Conservation (phyloP, 1,140 invertebrate genomes). For the Rhopalosiphum maidis region DNA sequence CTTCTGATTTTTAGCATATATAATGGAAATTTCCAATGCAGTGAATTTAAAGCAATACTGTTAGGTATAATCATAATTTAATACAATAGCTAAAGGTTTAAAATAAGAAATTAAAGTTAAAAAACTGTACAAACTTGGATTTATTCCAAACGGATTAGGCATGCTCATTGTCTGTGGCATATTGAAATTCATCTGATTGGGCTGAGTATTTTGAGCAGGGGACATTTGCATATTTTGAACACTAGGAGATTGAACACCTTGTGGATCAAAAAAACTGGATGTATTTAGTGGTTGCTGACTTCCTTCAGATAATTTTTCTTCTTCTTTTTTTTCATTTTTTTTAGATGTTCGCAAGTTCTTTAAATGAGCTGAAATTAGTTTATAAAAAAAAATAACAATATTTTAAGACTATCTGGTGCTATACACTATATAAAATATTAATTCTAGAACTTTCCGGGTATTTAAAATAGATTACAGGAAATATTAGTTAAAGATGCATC, state of each 20-base stretch:
- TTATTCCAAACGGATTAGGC: slow-evolving; percentile 46
- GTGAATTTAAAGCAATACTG: neutral
- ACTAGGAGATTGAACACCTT: slow-evolving; percentile 31
- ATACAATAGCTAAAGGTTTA: neutral
- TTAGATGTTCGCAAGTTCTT: slow-evolving; percentile 22
- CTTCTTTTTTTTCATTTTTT: slow-evolving; percentile 45
- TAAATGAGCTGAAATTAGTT: slow-evolving; percentile 24
- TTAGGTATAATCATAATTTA: neutral
- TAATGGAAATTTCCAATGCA: neutral
- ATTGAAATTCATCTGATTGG: slow-evolving; percentile 48
- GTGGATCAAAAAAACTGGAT: slow-evolving; percentile 33
- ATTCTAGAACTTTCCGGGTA: neutral
- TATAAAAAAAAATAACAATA: neutral
- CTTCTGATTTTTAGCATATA: neutral
- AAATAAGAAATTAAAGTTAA: slow-evolving; percentile 36
- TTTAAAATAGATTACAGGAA: no score
- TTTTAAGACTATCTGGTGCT: neutral
- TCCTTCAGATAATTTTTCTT: slow-evolving; percentile 40
- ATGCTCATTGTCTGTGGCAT: slow-evolving; percentile 35
- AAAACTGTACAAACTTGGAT: slow-evolving; percentile 41
- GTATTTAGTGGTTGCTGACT: neutral
- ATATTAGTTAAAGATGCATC: no score
- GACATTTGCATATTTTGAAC: slow-evolving; percentile 55
- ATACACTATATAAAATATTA: neutral
- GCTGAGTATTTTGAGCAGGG: slow-evolving; percentile 25